phyloP scores from a whole-genome alignment of 2,888 invertebrate genomes.

The Formica aserva region DNA sequence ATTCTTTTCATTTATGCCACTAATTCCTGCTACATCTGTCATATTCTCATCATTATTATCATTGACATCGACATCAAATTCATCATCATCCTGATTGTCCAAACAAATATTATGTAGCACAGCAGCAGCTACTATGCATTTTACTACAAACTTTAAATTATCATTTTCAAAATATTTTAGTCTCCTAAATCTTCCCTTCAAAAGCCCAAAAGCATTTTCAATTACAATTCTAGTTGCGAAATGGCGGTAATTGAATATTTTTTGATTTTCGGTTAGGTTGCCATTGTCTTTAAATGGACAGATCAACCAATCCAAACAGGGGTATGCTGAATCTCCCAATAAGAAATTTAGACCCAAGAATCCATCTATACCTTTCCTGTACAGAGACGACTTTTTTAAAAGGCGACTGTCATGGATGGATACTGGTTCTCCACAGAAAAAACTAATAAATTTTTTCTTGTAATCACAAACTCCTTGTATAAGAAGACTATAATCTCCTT shows the following conservation, averaged over 20 bases:
- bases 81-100: not conserved
- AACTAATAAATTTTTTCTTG: conserved; percentile 1
- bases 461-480: conserved; percentile 4
- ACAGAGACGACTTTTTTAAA: not conserved
- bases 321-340: not conserved
- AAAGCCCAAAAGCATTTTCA: not conserved
- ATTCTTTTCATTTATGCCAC: not conserved
- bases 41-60: not conserved
- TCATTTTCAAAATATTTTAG: not conserved
- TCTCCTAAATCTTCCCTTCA: not conserved
- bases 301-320: not conserved
- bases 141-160: not conserved
- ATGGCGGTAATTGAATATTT: not conserved
- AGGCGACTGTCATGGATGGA: not conserved
- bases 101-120: not conserved
- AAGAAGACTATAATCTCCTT: conserved; percentile 13
- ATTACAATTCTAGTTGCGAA: too few species aligned
- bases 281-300: conserved; percentile 19
- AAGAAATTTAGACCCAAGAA: not conserved
- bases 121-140: not conserved
- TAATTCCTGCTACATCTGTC: not conserved
- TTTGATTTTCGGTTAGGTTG: not conserved
- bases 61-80: not conserved
- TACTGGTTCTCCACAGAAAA: too few species aligned
- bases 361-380: not conserved